A percentile compares a stretch with the other conserved stretches of the same genome.
These are phyloP conservation scores for Podiceps cristatus DNA, from an alignment of 2,113 vertebrate species.

Conservation along the genomic window DNA sequence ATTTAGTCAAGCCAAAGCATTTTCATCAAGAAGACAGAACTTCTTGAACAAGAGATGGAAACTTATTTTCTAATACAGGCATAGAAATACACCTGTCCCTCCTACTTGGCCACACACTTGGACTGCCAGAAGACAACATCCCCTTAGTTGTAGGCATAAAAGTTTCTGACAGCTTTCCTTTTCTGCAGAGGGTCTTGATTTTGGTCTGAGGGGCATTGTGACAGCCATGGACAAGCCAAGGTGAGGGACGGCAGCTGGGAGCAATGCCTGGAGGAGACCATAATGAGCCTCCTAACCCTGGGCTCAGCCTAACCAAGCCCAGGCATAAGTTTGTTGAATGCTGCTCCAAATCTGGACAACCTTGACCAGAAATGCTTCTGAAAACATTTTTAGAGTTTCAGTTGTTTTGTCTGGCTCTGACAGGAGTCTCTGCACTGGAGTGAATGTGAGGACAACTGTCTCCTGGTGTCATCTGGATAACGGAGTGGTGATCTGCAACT, in stretches of 20 bases:
- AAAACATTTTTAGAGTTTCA: neutral
- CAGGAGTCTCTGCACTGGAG: neutral
- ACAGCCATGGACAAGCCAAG: accelerated
- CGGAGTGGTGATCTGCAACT: neutral
- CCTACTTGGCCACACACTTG: neutral
- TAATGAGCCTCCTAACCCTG: neutral
- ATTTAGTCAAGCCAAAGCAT: neutral
- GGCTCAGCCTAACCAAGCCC: neutral
- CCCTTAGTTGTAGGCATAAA: neutral
- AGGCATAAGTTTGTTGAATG: neutral
- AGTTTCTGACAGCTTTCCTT: neutral
- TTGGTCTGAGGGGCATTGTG: neutral
- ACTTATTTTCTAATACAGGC: neutral
- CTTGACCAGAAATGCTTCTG: neutral
- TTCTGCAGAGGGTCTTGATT: neutral
- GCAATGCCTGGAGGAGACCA: neutral
- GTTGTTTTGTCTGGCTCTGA: neutral
- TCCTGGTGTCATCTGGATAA: neutral
- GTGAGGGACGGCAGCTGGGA: neutral
- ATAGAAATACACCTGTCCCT: neutral
- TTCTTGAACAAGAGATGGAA: neutral
- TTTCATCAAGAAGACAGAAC: neutral
- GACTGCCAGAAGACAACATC: neutral
- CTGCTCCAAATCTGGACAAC: neutral
- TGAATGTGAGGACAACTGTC: neutral